A percentile compares a stretch with the other conserved stretches of the same genome.
phyloP scores from a whole-genome alignment of 2,113 vertebrate genomes.

The Todiramphus chloris region DNA sequence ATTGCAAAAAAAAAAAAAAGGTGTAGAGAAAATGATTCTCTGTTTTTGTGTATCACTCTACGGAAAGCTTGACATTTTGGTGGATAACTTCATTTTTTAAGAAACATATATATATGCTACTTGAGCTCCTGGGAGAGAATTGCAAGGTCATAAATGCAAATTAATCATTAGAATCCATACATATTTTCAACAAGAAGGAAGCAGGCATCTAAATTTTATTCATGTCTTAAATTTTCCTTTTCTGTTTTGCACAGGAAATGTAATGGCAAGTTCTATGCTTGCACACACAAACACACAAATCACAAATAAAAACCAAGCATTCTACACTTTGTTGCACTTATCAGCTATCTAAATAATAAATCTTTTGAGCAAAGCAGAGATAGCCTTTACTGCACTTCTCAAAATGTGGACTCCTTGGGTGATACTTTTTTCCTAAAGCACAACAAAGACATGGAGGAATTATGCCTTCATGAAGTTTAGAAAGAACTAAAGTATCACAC shows the following conservation, averaged over 20 bases:
- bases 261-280: background rate
- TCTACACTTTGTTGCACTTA: background rate
- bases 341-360: background rate
- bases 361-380: background rate
- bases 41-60: background rate
- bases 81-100: background rate
- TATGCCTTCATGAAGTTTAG: background rate
- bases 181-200: background rate
- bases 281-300: background rate
- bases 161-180: background rate
- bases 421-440: background rate
- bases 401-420: background rate
- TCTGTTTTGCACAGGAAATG: background rate
- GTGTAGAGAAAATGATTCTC: background rate
- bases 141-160: background rate
- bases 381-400: background rate
- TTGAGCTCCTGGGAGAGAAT: background rate
- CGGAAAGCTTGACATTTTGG: background rate
- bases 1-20: background rate
- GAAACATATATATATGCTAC: background rate
- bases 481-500: background rate
- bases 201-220: background rate
- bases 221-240: background rate
- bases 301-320: background rate
- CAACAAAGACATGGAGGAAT: background rate